Percentiles rank a stretch among this genome's conserved stretches.
Conservation (phyloP, 2,113 vertebrate genomes). For the Ctenodactylus gundi region DNA sequence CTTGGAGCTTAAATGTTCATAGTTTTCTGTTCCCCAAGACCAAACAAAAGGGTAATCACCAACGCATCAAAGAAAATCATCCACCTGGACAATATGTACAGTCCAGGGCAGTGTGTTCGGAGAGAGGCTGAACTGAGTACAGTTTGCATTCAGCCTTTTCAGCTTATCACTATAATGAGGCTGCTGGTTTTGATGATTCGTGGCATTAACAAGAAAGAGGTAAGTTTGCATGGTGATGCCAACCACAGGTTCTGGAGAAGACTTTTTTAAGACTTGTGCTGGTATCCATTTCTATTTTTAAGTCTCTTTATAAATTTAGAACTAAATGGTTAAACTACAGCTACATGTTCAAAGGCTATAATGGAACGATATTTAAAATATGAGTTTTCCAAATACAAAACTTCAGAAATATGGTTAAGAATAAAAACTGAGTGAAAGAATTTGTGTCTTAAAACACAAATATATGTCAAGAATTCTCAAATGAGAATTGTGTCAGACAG, state of each 20-base stretch:
- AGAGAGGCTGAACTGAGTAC: neutral
- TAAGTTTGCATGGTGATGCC: neutral
- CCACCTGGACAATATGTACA: neutral
- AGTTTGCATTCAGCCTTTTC: neutral
- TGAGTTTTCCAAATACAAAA: conserved; percentile 4
- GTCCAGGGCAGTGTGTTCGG: neutral
- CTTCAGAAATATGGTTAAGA: neutral
- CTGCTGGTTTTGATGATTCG: neutral
- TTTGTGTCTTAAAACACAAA: neutral
- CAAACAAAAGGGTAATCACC: conserved; percentile 32
- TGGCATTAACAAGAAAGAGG: neutral
- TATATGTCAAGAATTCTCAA: neutral
- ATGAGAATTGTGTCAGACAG: neutral
- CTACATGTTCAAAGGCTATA: neutral
- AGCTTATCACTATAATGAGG: neutral
- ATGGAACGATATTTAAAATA: neutral
- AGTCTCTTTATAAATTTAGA: neutral
- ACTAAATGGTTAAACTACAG: neutral
- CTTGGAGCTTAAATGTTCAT: conserved; percentile 44
- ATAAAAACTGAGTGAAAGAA: conserved; percentile 1
- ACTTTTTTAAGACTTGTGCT: neutral
- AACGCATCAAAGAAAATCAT: conserved; percentile 19
- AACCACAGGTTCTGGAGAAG: neutral
- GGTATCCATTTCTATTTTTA: neutral
- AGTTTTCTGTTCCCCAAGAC: neutral